A percentile compares a stretch with the other conserved stretches of the same genome.
Evolutionary conservation across 2,113 vertebrate species (phyloP).

Genomic region (Zosterops lateralis): DNA sequence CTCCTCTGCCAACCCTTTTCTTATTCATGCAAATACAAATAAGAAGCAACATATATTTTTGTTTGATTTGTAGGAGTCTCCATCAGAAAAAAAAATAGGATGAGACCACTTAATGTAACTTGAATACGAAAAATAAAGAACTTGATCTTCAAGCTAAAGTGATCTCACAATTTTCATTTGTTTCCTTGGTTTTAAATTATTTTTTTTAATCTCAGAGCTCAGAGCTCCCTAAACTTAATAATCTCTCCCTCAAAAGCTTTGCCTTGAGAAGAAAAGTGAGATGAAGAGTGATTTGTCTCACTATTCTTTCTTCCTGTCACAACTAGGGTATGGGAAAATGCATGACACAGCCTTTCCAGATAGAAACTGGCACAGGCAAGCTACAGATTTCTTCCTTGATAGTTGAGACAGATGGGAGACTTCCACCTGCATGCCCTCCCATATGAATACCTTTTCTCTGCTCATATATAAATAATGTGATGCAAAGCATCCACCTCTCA

Average conservation of each 20-base stretch:
- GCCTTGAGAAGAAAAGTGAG: not conserved
- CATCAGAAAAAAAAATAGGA: not conserved
- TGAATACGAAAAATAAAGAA: not conserved
- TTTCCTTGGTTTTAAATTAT: not conserved
- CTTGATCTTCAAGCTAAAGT: not conserved
- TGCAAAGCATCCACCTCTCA: not conserved
- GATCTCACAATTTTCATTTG: not conserved
- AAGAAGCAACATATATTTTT: not conserved
- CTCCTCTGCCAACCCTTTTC: not conserved
- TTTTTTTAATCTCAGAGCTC: not conserved
- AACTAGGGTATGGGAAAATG: not conserved
- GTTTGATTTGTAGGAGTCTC: not conserved
- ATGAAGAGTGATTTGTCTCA: not conserved
- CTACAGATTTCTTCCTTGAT: not conserved
- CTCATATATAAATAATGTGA: not conserved
- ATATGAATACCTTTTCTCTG: not conserved
- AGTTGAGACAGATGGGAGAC: constrained; percentile 9
- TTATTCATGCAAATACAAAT: not conserved
- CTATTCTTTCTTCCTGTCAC: not conserved
- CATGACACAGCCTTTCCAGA: not conserved
- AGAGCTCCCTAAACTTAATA: not conserved
- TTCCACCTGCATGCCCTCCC: not conserved
- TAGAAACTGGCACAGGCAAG: not conserved
- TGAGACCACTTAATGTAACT: not conserved
- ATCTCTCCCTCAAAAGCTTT: not conserved